Conservation (phyloP, 2,888 invertebrate genomes). For the Zygogramma bicolorata region DNA sequence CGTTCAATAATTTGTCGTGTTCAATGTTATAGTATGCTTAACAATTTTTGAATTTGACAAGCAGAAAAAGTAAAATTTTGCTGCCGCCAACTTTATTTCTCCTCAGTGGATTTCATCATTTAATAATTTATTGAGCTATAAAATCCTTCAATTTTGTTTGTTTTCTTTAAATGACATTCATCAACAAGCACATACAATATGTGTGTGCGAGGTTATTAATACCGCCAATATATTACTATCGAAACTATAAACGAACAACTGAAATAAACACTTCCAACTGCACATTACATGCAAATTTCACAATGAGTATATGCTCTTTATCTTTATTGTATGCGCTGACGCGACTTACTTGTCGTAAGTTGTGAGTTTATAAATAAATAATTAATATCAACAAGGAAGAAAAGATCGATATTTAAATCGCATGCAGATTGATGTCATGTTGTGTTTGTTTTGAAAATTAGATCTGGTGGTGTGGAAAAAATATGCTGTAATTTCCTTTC, state of each 20-base stretch:
- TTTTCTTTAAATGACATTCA: too few relatives aligned
- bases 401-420: conserved; percentile 31
- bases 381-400: conserved; percentile 39
- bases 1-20: too few relatives aligned
- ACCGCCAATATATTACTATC: background rate
- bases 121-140: too few relatives aligned
- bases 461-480: background rate
- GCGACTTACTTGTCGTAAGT: background rate
- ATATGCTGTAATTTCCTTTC: background rate
- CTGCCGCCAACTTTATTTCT: too few relatives aligned
- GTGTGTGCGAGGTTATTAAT: background rate
- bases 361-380: background rate
- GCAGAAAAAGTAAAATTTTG: too few relatives aligned
- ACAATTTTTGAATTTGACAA: too few relatives aligned
- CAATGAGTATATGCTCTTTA: background rate
- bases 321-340: background rate
- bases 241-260: background rate
- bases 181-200: too few relatives aligned
- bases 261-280: background rate
- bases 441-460: conserved; percentile 1
- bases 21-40: too few relatives aligned
- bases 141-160: too few relatives aligned
- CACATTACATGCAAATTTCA: background rate
- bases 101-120: too few relatives aligned
- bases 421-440: conserved; percentile 31